A percentile compares a stretch with the other conserved stretches of the same genome.
Conservation (phyloP, 2,113 vertebrate species). For the Pomatorhinus ruficollis region DNA sequence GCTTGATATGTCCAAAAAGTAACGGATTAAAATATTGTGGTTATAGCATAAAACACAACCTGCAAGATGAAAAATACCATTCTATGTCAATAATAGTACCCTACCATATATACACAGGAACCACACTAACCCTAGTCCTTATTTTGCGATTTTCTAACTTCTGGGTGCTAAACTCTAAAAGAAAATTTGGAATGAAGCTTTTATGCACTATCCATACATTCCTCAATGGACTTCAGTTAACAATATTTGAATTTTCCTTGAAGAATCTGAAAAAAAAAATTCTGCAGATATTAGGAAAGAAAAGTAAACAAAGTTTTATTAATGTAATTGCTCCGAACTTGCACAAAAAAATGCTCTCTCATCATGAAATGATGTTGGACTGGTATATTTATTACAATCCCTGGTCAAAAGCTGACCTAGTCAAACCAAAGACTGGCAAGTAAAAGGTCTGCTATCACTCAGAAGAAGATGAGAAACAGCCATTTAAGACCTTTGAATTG, state of each 20-base stretch:
- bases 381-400: background rate
- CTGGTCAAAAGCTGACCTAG: background rate
- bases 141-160: background rate
- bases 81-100: fast-evolving
- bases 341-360: background rate
- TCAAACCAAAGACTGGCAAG: background rate
- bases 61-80: background rate
- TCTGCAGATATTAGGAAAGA: background rate
- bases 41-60: background rate
- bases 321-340: background rate
- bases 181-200: background rate
- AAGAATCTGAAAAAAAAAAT: background rate
- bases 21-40: background rate
- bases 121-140: background rate
- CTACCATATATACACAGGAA: background rate
- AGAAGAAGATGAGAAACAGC: background rate
- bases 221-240: background rate
- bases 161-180: background rate
- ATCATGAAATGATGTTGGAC: background rate
- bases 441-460: background rate
- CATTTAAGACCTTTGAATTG: background rate
- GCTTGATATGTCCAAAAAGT: background rate
- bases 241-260: background rate
- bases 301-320: background rate
- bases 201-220: background rate